These are phyloP conservation scores for Drosophila ambigua DNA, from an alignment of 1,140 invertebrate genomes.

Conservation along the genomic window DNA sequence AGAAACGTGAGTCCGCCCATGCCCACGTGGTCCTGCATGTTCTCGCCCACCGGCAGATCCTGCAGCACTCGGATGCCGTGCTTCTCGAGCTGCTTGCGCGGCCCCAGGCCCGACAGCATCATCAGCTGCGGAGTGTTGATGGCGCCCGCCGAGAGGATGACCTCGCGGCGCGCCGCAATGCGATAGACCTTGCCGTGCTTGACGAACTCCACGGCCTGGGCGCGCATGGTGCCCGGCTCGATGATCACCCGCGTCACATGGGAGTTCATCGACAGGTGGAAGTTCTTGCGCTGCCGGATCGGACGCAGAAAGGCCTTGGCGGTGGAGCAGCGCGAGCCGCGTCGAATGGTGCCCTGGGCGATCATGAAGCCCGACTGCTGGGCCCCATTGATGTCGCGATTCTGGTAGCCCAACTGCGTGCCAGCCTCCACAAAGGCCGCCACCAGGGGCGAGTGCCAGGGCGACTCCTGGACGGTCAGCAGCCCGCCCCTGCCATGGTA, in stretches of 20 bases:
- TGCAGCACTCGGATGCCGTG: conserved; percentile 89
- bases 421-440: conserved; percentile 94
- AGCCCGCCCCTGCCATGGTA: conserved; percentile 91
- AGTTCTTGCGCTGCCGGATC: conserved; percentile 89
- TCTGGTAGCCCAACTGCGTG: conserved; percentile 93
- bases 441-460: conserved; percentile 92
- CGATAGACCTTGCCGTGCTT: conserved; percentile 88
- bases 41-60: conserved; percentile 90
- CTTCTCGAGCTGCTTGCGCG: conserved; percentile 88
- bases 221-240: conserved; percentile 88
- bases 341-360: conserved; percentile 93
- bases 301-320: conserved; percentile 95
- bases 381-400: conserved; percentile 93
- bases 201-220: conserved; percentile 90
- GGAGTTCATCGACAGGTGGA: conserved; percentile 91
- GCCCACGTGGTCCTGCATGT: conserved; percentile 92
- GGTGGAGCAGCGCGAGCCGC: conserved; percentile 94
- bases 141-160: conserved; percentile 91
- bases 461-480: conserved; percentile 92
- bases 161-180: conserved; percentile 89
- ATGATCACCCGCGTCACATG: conserved; percentile 90
- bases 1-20: conserved; percentile 92
- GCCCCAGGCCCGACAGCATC: conserved; percentile 95
- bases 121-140: conserved; percentile 92
- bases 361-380: conserved; percentile 94